Evolutionary conservation across 2,113 vertebrate species (phyloP).

Genomic region (Mastomys coucha): DNA sequence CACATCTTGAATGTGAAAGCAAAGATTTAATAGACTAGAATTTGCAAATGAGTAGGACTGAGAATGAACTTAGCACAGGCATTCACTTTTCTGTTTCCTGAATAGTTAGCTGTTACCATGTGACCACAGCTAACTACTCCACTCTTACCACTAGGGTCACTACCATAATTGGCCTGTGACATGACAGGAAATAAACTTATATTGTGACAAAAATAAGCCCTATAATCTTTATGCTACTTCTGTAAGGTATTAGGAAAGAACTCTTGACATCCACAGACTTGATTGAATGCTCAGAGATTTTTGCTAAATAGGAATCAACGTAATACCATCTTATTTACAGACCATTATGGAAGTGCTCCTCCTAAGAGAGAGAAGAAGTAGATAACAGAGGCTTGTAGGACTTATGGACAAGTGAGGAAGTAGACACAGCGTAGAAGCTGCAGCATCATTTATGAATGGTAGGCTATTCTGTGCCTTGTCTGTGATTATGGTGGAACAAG

Average conservation of each 20-base stretch:
- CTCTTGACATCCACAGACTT: neutral
- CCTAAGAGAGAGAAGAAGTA: neutral
- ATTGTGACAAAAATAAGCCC: no score
- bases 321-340: neutral
- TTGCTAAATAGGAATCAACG: neutral
- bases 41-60: no score
- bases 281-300: neutral
- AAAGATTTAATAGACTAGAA: no score
- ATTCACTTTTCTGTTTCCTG: no score
- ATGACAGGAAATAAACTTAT: no score
- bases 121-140: no score
- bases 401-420: neutral
- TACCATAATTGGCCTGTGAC: no score
- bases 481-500: neutral
- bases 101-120: no score
- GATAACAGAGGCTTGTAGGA: neutral
- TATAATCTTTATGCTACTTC: no score
- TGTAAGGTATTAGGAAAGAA: neutral
- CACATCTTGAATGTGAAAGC: no score
- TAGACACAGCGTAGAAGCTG: neutral
- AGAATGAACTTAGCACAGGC: no score
- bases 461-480: neutral
- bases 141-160: no score
- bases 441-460: neutral
- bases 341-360: neutral